phyloP scores from a whole-genome alignment of 2,888 invertebrate genomes.

The Macrosoma leucophasiata region DNA sequence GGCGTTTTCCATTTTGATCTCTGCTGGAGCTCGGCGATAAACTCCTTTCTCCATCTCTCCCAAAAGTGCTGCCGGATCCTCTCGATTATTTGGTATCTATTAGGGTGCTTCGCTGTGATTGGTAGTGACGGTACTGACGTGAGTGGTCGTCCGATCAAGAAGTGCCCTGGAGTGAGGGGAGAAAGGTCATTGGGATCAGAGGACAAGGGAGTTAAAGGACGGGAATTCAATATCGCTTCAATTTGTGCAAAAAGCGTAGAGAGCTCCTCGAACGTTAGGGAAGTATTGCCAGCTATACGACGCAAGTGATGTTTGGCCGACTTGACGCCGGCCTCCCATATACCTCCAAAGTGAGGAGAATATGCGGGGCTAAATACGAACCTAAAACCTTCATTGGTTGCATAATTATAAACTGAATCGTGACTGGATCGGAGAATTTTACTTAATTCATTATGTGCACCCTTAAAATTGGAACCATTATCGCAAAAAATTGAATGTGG shows the following conservation, averaged over 20 bases:
- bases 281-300: conserved; percentile 13
- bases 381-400: conserved; percentile 18
- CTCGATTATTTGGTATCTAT: conserved; percentile 3
- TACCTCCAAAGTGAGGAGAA: conserved; percentile 14
- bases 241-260: conserved; percentile 13
- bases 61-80: conserved; percentile 4
- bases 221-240: conserved; percentile 12
- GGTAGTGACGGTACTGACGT: not conserved
- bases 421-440: conserved; percentile 14
- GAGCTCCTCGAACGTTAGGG: conserved; percentile 18
- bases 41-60: conserved; percentile 1
- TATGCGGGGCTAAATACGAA: conserved; percentile 18
- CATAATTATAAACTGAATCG: conserved; percentile 12
- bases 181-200: conserved; percentile 1
- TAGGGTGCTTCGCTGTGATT: not conserved
- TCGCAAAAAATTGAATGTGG: conserved; percentile 9
- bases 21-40: not conserved
- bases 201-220: conserved; percentile 13
- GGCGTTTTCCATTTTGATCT: too few relatives aligned
- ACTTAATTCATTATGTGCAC: conserved; percentile 20
- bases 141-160: conserved; percentile 2
- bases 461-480: conserved; percentile 11
- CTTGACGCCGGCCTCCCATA: conserved; percentile 15
- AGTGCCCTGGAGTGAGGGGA: conserved; percentile 4
- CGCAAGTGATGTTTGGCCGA: conserved; percentile 14